Base-by-base conservation (phyloP, 2,888 invertebrate genomes). In the Cryptophagus acutangulus region DNA sequence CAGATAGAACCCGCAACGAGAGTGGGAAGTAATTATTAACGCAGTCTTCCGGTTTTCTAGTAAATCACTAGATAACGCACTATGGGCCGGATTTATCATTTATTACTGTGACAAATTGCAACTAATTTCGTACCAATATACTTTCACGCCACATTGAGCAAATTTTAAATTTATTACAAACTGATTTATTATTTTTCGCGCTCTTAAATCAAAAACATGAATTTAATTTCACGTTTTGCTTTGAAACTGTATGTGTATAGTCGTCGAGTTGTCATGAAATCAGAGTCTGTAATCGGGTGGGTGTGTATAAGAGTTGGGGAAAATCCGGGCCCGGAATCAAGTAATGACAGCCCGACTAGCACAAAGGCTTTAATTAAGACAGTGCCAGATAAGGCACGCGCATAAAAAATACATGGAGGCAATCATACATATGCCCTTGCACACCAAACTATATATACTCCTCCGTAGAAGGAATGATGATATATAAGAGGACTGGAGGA, bases 21-120 rank as follows among this genome's bases (percentile, higher is more conserved):
- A 58, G 57, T 58, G 63, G 66, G 62, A 65, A 64, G 61, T 59
- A 62, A 63, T 65, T 65, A 63, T 63, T 65, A 62, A n/a, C n/a
- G 61, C 61, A 54, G 63, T 62, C 62, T 63, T 66, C 65, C 66
- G 62, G 62, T 57, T 59, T 57, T 58, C 54, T 58, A 60, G 53
- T 66, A 67, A 67, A 67, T 66, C 67, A 66, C 59, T 46, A 54
- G n/a, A n/a, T n/a, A n/a, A n/a, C n/a, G n/a, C n/a, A n/a, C 52
- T 35, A 41, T 42, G 36, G 29, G 49, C 54, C 58, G 57, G 58
- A 59, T 60, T 58, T 55, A 57, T 57, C 57, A 56, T 59, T 57
- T 48, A 49, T 54, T 59, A 59, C 57, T 58, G 55, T 59, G 61
- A 61, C 62, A 59, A 59, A 60, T 55, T 52, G 42, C 45, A 47